These are phyloP conservation scores for Porphyrio hochstetteri DNA, from an alignment of 2,113 vertebrate genomes.

Conservation along the genomic window DNA sequence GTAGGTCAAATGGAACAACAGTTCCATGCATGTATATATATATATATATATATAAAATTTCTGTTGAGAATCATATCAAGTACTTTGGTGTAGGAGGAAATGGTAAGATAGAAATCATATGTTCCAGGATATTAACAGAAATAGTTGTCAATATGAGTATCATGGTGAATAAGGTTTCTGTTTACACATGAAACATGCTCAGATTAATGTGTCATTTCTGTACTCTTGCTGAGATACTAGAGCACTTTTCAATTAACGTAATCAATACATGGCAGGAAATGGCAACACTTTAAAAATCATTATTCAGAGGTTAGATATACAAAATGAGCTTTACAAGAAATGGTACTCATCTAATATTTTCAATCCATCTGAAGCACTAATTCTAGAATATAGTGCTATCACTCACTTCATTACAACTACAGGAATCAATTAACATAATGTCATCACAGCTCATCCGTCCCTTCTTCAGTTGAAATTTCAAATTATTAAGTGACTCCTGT, in stretches of 20 bases:
- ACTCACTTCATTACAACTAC: neutral
- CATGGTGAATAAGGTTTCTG: neutral
- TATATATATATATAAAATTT: neutral
- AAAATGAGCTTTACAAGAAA: conserved; percentile 49
- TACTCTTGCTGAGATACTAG: neutral
- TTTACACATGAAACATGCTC: neutral
- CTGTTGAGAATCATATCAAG: neutral
- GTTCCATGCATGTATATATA: too few species aligned
- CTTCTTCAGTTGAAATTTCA: neutral
- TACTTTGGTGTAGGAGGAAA: neutral
- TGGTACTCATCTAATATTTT: neutral
- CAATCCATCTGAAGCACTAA: neutral
- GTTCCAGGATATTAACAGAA: neutral
- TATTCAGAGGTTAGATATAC: neutral
- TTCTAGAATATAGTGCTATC: neutral
- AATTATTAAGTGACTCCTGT: conserved; percentile 42
- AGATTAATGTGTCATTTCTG: neutral
- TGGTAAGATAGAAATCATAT: neutral
- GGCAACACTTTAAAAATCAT: conserved; percentile 15
- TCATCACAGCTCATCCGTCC: conserved; percentile 1
- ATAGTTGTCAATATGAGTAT: neutral
- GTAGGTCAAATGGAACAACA: neutral
- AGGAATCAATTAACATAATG: conserved; percentile 49
- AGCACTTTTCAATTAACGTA: conserved; percentile 33
- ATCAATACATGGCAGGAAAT: conserved; percentile 43